Conservation (phyloP, 2,797 vertebrate genomes). For the Alectoris magna region DNA sequence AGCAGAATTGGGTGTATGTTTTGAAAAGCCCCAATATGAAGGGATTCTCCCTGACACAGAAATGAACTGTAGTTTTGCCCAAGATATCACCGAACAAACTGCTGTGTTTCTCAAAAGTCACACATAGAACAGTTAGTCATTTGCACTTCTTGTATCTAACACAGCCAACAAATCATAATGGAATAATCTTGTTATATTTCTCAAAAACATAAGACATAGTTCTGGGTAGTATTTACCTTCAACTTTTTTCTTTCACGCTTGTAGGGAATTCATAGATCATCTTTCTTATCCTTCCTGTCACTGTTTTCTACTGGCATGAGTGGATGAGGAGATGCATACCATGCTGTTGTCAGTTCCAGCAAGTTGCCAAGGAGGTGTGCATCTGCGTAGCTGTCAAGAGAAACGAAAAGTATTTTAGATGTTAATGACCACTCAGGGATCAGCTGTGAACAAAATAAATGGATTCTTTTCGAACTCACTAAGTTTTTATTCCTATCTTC, state of each 20-base stretch:
- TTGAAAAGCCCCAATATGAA: background rate
- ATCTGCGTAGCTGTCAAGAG: background rate
- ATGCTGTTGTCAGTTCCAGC: constrained; percentile 1
- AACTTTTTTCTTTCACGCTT: background rate
- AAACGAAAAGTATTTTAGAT: background rate
- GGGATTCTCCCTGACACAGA: background rate
- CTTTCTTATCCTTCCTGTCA: background rate
- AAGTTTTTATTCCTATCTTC: background rate
- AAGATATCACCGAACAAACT: background rate
- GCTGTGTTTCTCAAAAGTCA: background rate
- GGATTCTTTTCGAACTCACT: background rate
- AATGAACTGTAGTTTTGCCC: background rate
- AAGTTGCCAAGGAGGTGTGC: background rate
- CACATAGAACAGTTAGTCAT: background rate
- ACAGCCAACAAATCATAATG: background rate
- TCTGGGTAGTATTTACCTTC: background rate
- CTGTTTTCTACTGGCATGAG: constrained; percentile 14
- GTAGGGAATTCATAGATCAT: background rate
- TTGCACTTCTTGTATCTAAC: background rate
- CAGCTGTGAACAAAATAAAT: background rate
- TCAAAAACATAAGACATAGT: rapidly evolving
- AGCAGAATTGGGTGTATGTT: background rate
- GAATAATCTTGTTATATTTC: background rate
- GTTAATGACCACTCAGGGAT: background rate
- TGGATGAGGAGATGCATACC: background rate